Percentiles rank a stretch among this genome's conserved stretches.
Conservation (phyloP, 2,113 vertebrate genomes). For the Dolichallabes microphthalmus region DNA sequence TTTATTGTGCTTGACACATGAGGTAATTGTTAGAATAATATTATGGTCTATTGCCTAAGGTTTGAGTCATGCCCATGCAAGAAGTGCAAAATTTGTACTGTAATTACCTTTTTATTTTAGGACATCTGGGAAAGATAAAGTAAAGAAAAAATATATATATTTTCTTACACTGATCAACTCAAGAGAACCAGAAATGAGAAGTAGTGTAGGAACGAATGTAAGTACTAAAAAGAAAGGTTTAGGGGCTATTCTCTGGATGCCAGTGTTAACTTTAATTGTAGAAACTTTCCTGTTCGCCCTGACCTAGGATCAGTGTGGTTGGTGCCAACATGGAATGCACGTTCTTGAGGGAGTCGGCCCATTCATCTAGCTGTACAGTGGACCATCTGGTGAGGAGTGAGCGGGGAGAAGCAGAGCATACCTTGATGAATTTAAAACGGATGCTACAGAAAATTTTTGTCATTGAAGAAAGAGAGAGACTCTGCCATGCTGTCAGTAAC, state of each 20-base stretch:
- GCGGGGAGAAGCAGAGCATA: slow-evolving; percentile 3
- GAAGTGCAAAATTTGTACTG: not conserved
- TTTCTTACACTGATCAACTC: slow-evolving; percentile 5
- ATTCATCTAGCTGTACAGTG: slow-evolving; percentile 39
- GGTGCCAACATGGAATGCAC: slow-evolving; percentile 21
- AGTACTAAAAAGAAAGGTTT: not conserved
- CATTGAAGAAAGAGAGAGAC: not conserved
- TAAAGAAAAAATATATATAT: not conserved
- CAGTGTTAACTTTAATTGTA: slow-evolving; percentile 37
- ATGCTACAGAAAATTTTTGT: slow-evolving; percentile 22
- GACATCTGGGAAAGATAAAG: not conserved
- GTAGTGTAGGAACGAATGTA: not conserved
- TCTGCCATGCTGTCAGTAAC: slow-evolving; percentile 4
- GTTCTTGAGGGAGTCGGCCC: slow-evolving; percentile 35
- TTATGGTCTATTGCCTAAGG: slow-evolving; percentile 9
- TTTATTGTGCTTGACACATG: not conserved
- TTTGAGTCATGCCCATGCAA: slow-evolving; percentile 17
- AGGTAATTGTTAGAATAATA: slow-evolving; percentile 11
- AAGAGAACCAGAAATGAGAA: not conserved
- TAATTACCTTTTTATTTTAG: slow-evolving; percentile 8
- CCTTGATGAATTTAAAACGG: slow-evolving; percentile 27
- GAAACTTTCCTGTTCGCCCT: slow-evolving; percentile 33
- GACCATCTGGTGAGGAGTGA: slow-evolving; percentile 42
- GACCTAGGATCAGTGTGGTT: slow-evolving; percentile 44
- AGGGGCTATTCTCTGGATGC: slow-evolving; percentile 26